Base-by-base conservation (phyloP, 64 coral and sea anemone genomes). In the Montipora cactus region DNA sequence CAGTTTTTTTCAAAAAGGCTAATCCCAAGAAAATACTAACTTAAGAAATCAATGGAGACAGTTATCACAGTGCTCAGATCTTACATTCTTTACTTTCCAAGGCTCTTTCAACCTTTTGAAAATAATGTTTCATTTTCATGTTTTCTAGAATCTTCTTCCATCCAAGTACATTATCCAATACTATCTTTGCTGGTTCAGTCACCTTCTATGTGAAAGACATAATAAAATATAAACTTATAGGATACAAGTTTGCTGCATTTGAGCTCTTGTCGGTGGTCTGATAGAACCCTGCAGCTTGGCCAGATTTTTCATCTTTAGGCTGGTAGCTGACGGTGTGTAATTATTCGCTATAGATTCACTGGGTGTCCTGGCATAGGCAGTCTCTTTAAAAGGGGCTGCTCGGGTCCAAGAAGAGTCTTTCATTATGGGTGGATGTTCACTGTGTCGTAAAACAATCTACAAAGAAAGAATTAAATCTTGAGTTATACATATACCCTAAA, bases 301-400 rank as follows among this genome's bases (percentile, higher is more conserved):
- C 22, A 99, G 90, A 92, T 95, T 99, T 74, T 81, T 96, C 69
- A 96, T 80, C 25, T 96, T 99, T n/a, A 99, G 67, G 73, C 94
- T 79, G 67, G 76, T 88, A 23, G 98, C 98, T 49, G 82, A 76
- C 44, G 98, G 98, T 66, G 94, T 96, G 92, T 96, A 99, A 83
- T 99, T 99, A 59, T 99, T 99, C 14, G 95, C 98, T 89, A 99
- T 99, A 5, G 98, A 99, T 90, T 99, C 98, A 93, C 98, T 99
- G 2, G 98, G 98, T 20, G 98, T 99, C 53, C 98, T 94, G 59
- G 95, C 95, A 89, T 94, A 82, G 4, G 93, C 89, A 69, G 98
- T 99, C 69, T 99, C 98, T 83, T 99, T 99, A 59, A 96, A 99
- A 57, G 98, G 98, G 61, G 98, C 91, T 7, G 98, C 98, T 76